Conservation (phyloP, 2,797 vertebrate genomes). For the Phataginus tetradactyla region DNA sequence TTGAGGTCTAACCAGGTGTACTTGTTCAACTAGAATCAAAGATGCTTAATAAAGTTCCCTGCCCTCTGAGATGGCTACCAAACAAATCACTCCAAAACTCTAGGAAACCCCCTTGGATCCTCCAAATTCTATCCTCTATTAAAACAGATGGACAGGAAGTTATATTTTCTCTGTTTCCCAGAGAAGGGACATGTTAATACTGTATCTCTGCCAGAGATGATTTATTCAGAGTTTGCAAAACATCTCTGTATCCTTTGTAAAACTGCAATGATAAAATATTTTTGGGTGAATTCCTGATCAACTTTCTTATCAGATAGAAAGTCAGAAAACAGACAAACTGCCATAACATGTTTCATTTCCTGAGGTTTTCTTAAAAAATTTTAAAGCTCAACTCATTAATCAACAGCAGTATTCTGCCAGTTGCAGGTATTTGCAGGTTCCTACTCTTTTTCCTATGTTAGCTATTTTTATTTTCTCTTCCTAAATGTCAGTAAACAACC, state of each 20-base stretch:
- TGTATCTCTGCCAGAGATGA: not conserved
- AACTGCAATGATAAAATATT: not conserved
- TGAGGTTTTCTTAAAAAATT: constrained; percentile 19
- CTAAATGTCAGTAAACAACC: not conserved
- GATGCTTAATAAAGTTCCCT: not conserved
- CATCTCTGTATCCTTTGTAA: constrained; percentile 33
- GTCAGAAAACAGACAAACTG: constrained; percentile 8
- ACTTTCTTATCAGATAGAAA: constrained; percentile 35
- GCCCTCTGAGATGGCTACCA: not conserved
- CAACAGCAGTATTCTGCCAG: not conserved
- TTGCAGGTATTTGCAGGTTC: not conserved
- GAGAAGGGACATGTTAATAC: not conserved
- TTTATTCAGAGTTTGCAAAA: not conserved
- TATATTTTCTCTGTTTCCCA: not conserved
- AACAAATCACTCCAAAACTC: not conserved
- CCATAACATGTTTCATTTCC: constrained; percentile 13
- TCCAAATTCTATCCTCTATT: not conserved
- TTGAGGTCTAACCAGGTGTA: not conserved
- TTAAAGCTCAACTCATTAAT: not conserved
- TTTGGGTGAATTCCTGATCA: not conserved
- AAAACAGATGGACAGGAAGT: not conserved
- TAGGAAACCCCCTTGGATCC: not conserved
- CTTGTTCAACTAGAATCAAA: not conserved
- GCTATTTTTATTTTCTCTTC: not conserved
- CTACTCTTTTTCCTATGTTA: not conserved